These are phyloP conservation scores for Leguminivora glycinivorella DNA, from an alignment of 1,140 invertebrate species.

Conservation along the genomic window DNA sequence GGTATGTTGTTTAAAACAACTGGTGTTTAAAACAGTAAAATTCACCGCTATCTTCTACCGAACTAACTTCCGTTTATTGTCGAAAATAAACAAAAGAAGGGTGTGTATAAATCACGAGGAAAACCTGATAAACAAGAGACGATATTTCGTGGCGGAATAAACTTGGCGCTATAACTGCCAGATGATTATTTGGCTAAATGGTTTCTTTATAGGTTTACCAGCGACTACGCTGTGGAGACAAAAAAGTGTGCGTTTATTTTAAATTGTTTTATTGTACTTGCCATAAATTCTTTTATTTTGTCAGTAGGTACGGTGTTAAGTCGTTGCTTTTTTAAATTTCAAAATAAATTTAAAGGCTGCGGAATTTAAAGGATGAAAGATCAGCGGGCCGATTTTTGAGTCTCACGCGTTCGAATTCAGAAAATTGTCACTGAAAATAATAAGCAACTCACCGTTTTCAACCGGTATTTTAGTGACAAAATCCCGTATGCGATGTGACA, in stretches of 20 bases:
- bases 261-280: not conserved
- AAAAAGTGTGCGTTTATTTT: not conserved
- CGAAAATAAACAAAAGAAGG: constrained; percentile 23
- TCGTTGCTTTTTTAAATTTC: not conserved
- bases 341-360: no score
- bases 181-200: constrained; percentile 20
- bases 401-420: no score
- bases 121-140: constrained; percentile 11
- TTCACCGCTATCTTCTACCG: not conserved
- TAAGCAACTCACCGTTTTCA: no score
- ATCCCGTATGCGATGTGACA: no score
- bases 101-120: constrained; percentile 19
- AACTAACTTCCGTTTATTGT: constrained; percentile 12
- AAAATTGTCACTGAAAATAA: no score
- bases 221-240: not conserved
- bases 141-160: constrained; percentile 23
- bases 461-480: no score
- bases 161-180: constrained; percentile 13
- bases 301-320: not conserved
- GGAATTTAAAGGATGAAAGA: no score
- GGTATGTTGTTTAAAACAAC: no score
- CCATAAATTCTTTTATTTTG: not conserved
- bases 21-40: no score
- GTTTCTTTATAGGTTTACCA: constrained; percentile 17
- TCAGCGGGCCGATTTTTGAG: no score